These are phyloP conservation scores for Chrysotoxum bicinctum DNA, from an alignment of 2,888 invertebrate genomes.

Conservation along the genomic window DNA sequence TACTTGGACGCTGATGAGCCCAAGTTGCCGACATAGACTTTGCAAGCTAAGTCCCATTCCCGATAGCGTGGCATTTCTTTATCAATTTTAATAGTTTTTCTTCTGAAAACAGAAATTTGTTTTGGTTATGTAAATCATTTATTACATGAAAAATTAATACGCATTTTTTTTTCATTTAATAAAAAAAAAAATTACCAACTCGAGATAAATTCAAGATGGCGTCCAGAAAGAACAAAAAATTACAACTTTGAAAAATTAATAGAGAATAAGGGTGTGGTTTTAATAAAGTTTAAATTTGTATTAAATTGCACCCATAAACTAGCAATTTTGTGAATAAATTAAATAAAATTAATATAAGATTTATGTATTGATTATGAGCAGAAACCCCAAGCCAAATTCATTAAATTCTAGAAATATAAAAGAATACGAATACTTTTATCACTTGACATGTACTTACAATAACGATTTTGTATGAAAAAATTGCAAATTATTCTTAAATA, in stretches of 20 bases:
- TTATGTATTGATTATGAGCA: too few relatives aligned
- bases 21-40: slow-evolving; percentile 94
- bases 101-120: slow-evolving; percentile 10
- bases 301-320: background rate
- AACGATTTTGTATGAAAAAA: background rate
- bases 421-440: background rate
- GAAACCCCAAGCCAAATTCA: too few relatives aligned
- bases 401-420: too few relatives aligned
- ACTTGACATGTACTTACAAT: background rate
- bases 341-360: background rate
- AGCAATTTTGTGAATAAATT: background rate
- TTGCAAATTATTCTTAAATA: background rate
- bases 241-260: background rate
- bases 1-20: slow-evolving; percentile 93
- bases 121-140: background rate
- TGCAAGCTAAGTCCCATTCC: slow-evolving; percentile 92
- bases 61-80: slow-evolving; percentile 82
- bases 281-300: background rate
- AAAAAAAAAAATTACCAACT: background rate
- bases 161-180: background rate
- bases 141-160: background rate
- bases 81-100: slow-evolving; percentile 39
- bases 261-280: slow-evolving; percentile 7
- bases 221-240: background rate
- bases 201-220: slow-evolving; percentile 16